phyloP scores from a whole-genome alignment of 2,797 vertebrate genomes.

The Rhinella marina region DNA sequence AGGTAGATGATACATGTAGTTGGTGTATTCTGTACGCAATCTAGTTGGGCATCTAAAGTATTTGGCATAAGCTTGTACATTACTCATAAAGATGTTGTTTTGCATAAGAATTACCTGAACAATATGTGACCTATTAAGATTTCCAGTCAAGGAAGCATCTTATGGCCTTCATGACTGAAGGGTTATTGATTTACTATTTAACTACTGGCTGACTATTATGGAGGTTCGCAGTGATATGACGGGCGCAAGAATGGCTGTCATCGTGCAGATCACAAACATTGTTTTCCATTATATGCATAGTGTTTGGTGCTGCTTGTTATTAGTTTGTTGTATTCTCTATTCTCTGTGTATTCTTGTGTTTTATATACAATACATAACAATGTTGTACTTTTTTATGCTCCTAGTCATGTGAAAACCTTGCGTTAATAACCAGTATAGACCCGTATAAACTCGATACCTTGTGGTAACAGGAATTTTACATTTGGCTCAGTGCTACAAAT shows the following conservation, averaged over 20 bases:
- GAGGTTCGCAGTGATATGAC: not conserved
- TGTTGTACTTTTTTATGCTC: not conserved
- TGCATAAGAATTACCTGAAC: not conserved
- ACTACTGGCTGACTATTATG: not conserved
- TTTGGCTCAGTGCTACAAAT: not conserved
- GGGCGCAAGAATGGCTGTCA: not conserved
- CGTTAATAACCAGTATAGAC: not conserved
- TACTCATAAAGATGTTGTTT: not conserved
- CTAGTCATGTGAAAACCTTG: not conserved
- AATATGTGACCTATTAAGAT: constrained; percentile 28
- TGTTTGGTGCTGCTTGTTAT: no score
- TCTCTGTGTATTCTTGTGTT: no score
- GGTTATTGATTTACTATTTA: constrained; percentile 19
- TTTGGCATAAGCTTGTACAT: not conserved
- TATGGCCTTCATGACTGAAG: not conserved
- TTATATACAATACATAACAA: not conserved
- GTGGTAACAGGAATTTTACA: not conserved
- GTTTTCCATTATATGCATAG: no score
- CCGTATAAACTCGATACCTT: not conserved
- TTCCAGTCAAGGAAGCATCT: not conserved
- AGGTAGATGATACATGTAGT: not conserved
- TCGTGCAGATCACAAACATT: no score
- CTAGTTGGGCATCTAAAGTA: not conserved
- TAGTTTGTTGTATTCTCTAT: no score
- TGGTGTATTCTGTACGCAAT: not conserved